These are phyloP conservation scores for Cataglyphis cursor DNA, from an alignment of 2,888 invertebrate genomes.

Conservation along the genomic window DNA sequence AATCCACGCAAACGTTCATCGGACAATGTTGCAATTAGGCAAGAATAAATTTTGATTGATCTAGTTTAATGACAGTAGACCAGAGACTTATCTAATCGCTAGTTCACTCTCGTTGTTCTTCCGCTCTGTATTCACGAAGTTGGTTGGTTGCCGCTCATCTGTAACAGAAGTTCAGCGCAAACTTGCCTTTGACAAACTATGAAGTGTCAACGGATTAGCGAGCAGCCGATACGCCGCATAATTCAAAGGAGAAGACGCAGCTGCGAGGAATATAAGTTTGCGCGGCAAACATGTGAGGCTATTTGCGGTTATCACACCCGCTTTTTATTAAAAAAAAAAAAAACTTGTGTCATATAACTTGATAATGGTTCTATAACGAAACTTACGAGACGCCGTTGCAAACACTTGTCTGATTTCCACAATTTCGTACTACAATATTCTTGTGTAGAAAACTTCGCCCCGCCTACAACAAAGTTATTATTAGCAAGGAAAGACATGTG, in stretches of 20 bases:
- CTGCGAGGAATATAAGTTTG: slow-evolving; percentile 25
- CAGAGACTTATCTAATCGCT: slow-evolving; percentile 28
- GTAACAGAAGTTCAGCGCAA: slow-evolving; percentile 41
- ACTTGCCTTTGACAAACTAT: slow-evolving; percentile 44
- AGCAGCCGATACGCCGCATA: slow-evolving; percentile 23
- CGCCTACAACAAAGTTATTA: background rate
- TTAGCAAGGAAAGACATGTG: background rate
- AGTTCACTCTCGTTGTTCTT: slow-evolving; percentile 21
- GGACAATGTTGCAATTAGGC: background rate
- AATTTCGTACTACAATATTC: background rate
- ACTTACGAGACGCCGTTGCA: slow-evolving; percentile 3
- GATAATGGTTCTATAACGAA: background rate
- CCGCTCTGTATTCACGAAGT: slow-evolving; percentile 30
- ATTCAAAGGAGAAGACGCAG: slow-evolving; percentile 24
- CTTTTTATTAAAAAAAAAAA: slow-evolving; percentile 39
- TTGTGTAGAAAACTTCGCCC: background rate
- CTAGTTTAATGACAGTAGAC: slow-evolving; percentile 21
- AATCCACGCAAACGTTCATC: background rate
- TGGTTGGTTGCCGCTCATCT: slow-evolving; percentile 18
- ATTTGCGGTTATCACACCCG: slow-evolving; percentile 25
- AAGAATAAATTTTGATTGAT: slow-evolving; percentile 20
- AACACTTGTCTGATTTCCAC: slow-evolving; percentile 10
- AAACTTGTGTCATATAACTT: slow-evolving; percentile 18
- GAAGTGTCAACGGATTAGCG: slow-evolving; percentile 40
- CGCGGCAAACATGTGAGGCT: background rate